These are phyloP conservation scores for Bergia puertoricense DNA, from an alignment of 92 coral and sea anemone species.

Conservation along the genomic window DNA sequence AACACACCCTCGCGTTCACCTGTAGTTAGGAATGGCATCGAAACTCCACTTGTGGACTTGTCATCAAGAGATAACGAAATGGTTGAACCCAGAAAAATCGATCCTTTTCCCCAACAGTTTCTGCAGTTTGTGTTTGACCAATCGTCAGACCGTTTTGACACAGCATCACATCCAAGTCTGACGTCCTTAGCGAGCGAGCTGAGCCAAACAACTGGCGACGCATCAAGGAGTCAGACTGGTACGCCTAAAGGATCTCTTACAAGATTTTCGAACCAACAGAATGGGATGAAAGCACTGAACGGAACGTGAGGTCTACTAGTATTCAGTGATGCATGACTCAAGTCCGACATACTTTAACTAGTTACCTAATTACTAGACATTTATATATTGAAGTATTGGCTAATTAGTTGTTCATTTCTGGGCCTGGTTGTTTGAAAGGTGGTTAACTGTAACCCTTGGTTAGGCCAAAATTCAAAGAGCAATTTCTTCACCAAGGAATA, in stretches of 20 bases:
- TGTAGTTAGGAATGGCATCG: conserved; percentile 19
- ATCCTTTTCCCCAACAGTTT: conserved; percentile 81
- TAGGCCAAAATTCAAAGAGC: too few species aligned
- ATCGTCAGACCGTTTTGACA: conserved; percentile 61
- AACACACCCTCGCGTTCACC: conserved; percentile 18
- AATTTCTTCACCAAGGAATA: too few species aligned
- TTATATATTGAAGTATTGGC: too few species aligned
- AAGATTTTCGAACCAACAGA: not conserved
- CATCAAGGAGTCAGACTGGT: not conserved
- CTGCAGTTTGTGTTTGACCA: conserved; percentile 84
- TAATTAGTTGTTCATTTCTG: too few species aligned
- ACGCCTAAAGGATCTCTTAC: conserved; percentile 15
- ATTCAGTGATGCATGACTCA: not conserved
- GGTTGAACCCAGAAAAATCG: conserved; percentile 60
- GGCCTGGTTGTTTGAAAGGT: too few species aligned
- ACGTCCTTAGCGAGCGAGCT: conserved; percentile 50
- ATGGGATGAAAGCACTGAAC: not conserved
- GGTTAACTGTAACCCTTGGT: too few species aligned
- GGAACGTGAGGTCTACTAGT: not conserved
- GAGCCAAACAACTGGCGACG: conserved; percentile 41
- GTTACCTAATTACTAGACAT: too few species aligned
- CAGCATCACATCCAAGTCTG: conserved; percentile 44
- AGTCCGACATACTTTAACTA: not conserved
- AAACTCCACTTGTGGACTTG: conserved; percentile 52
- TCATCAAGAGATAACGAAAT: conserved; percentile 66